Conservation (phyloP, 92 coral and sea anemone genomes). For the Parazoanthus atlanticus region DNA sequence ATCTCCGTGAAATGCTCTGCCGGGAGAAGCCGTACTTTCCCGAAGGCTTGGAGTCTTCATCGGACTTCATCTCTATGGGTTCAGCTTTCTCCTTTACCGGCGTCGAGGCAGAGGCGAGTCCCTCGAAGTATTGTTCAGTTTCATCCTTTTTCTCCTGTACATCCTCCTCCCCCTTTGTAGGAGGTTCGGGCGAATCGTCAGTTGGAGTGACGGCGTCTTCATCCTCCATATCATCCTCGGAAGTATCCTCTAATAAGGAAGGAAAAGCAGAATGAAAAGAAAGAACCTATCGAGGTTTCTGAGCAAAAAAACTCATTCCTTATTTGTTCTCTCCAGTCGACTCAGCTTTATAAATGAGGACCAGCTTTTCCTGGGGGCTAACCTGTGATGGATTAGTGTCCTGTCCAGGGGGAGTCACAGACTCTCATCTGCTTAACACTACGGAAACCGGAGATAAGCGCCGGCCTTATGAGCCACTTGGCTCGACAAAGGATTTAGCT, state of each 20-base stretch:
- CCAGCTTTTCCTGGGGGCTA: no score
- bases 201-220: constrained; percentile 66
- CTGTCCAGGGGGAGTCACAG: no score
- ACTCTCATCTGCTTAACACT: no score
- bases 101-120: constrained; percentile 77
- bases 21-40: constrained; percentile 54
- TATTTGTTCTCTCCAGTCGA: not conserved
- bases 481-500: no score
- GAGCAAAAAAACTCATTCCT: no score
- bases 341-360: no score
- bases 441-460: no score
- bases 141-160: constrained; percentile 61
- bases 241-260: constrained; percentile 38
- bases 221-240: constrained; percentile 67
- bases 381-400: no score
- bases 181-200: constrained; percentile 59
- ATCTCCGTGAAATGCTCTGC: constrained; percentile 94
- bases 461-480: no score
- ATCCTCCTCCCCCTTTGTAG: constrained; percentile 58
- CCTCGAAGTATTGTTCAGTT: constrained; percentile 80
- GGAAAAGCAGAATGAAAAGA: not conserved
- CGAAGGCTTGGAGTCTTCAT: constrained; percentile 32
- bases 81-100: constrained; percentile 68
- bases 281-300: not conserved
- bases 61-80: constrained; percentile 28